phyloP scores from a whole-genome alignment of 1,140 invertebrate genomes.

The Lasioglossum albipes region DNA sequence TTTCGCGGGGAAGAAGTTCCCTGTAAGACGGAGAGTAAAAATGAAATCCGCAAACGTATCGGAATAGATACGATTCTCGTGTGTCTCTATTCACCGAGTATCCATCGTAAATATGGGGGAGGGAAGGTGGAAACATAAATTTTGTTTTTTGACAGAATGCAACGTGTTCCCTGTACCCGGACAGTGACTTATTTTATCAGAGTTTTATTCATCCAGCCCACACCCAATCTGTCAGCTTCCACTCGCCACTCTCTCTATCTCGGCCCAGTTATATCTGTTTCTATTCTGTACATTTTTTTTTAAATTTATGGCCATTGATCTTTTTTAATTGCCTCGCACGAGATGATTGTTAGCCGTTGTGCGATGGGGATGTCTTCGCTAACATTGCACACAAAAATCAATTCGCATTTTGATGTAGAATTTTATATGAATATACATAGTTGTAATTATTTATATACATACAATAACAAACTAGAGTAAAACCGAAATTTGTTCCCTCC shows the following conservation, averaged over 20 bases:
- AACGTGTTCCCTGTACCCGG: neutral
- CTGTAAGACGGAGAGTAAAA: neutral
- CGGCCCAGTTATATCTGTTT: neutral
- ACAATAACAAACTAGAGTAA: too few species aligned
- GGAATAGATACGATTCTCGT: neutral
- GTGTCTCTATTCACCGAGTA: neutral
- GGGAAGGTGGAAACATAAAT: neutral
- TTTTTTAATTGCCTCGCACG: neutral
- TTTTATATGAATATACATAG: too few species aligned
- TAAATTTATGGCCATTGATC: neutral
- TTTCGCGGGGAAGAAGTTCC: neutral
- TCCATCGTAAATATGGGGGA: neutral
- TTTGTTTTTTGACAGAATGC: constrained; percentile 11
- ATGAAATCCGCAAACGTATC: neutral
- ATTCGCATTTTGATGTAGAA: too few species aligned
- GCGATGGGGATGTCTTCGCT: too few species aligned
- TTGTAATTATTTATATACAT: too few species aligned
- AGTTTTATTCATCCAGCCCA: constrained; percentile 14
- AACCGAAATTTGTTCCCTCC: too few species aligned
- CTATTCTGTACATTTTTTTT: neutral
- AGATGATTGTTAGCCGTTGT: too few species aligned
- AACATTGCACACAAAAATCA: too few species aligned
- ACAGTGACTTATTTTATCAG: constrained; percentile 18
- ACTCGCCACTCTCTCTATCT: neutral
- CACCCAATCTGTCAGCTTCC: neutral